Base-by-base conservation (phyloP, 2,113 vertebrate species). In the Glaucidium brasilianum region DNA sequence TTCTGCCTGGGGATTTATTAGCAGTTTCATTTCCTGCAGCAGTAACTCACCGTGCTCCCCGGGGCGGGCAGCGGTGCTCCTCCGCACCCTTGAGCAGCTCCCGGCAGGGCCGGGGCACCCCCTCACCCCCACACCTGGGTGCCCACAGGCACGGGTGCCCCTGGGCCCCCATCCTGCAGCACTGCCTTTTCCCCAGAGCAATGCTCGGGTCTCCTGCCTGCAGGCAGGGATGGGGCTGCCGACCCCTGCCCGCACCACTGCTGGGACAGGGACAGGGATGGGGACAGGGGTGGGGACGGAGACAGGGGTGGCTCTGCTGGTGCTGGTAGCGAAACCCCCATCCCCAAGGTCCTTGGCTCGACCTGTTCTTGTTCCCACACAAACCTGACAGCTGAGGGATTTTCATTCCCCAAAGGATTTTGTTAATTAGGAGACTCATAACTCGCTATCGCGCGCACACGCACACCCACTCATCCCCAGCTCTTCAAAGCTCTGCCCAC, bases 1-100 rank as follows among this genome's bases (percentile, higher is more conserved):
- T 97, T 94, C 82, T 94, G 95, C 97, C 93, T 82, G 78, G 64
- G 97, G 97, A 97, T 98, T 98, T 95, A 98, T 97, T 95, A 95
- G 87, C 75, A 30, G 88, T 90, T 97, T 95, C 77, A 76, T 96
- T 95, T 97, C 97, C 96, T 78, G 64, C 84, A 94, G 96, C 94
- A 85, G 76, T 98, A 96, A 98, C 92, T 98, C 96, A 95, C 81
- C 35, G 39, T 5, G 27, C 79, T 26, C 47, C 67, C 63, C 39
- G 6, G 17, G 21, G 47, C 0, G 11, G 52, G 52, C 1, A 1
- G 6, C 1, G 8, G 14, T 47, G 43, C 58, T 49, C 13, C 27
- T 62, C 49, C 0, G 2, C 60, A 35, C 58, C 47, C 50, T 29
- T 1, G 3, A 49, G 41, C 0, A 3, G 25, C 18, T 6, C 16